Conservation (phyloP, 2,797 vertebrate genomes). For the Anas flavirostris region DNA sequence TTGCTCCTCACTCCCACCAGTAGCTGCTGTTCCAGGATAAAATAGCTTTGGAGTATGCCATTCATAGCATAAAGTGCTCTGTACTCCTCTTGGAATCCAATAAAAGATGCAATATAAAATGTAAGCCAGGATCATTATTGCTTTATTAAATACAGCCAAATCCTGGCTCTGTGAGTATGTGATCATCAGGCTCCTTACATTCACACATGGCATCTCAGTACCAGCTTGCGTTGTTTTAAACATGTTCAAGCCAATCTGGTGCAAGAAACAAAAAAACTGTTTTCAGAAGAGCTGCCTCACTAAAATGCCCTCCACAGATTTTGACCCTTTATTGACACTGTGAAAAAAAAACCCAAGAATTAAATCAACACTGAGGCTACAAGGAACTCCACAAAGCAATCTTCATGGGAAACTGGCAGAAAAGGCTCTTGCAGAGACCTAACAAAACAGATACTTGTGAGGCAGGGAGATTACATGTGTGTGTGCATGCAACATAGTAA, state of each 20-base stretch:
- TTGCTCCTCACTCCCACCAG: conserved; percentile 57
- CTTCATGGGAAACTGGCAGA: not conserved
- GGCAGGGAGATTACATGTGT: not conserved
- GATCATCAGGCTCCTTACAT: not conserved
- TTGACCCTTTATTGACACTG: not conserved
- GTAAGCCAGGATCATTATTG: conserved; percentile 58
- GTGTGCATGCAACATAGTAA: not conserved
- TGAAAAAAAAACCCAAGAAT: not conserved
- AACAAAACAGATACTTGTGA: not conserved
- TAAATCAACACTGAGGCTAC: not conserved
- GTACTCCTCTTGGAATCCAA: conserved; percentile 46
- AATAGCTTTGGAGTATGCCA: conserved; percentile 46
- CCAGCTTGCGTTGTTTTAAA: conserved; percentile 51
- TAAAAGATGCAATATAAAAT: conserved; percentile 55
- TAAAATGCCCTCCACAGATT: conserved; percentile 24
- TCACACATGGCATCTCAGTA: conserved; percentile 10
- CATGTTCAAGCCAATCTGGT: conserved; percentile 26
- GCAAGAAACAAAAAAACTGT: conserved; percentile 46
- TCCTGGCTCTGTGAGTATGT: not conserved
- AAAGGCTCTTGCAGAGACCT: not conserved
- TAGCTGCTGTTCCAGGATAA: conserved; percentile 62
- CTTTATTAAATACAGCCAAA: conserved; percentile 61
- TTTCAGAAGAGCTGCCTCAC: not conserved
- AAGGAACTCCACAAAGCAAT: not conserved
- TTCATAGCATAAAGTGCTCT: conserved; percentile 56